A percentile compares a stretch with the other conserved stretches of the same genome.
These are phyloP conservation scores for Drosophila ogumai DNA, from an alignment of 1,140 invertebrate genomes.

Conservation along the genomic window DNA sequence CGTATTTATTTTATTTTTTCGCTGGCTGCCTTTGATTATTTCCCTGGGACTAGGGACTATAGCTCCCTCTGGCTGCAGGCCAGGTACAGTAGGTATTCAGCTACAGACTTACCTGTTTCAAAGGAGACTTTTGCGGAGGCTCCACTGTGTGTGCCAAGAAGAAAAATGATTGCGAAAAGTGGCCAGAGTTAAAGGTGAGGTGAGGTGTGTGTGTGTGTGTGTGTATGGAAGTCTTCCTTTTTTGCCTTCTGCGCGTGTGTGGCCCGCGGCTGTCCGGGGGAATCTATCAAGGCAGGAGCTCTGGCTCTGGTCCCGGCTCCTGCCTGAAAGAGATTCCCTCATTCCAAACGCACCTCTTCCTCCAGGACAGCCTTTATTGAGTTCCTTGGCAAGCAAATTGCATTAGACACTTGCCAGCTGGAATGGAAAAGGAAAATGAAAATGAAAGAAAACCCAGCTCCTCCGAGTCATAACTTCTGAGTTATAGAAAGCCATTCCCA, in stretches of 20 bases:
- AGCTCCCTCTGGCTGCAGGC: slow-evolving; percentile 29
- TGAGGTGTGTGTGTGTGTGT: neutral
- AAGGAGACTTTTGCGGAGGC: neutral
- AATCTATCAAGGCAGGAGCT: slow-evolving; percentile 67
- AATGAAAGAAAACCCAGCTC: slow-evolving; percentile 26
- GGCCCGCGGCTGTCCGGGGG: slow-evolving; percentile 70
- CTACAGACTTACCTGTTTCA: neutral
- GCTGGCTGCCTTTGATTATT: slow-evolving; percentile 70
- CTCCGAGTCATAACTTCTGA: slow-evolving; percentile 35
- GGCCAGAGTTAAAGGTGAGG: slow-evolving; percentile 46
- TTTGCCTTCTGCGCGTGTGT: slow-evolving; percentile 65
- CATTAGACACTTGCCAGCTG: slow-evolving; percentile 74
- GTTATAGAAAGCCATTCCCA: slow-evolving; percentile 10
- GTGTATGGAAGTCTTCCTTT: slow-evolving; percentile 13
- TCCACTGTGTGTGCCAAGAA: slow-evolving; percentile 33
- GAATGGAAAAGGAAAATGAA: slow-evolving; percentile 28
- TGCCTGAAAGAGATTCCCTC: too few species aligned
- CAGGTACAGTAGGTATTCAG: slow-evolving; percentile 27
- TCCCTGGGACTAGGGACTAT: slow-evolving; percentile 48
- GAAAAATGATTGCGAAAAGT: slow-evolving; percentile 59
- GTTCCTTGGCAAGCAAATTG: slow-evolving; percentile 77
- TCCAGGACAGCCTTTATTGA: slow-evolving; percentile 65
- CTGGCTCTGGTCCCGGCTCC: slow-evolving; percentile 5
- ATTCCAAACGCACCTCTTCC: neutral
- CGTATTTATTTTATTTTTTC: slow-evolving; percentile 71